phyloP scores from a whole-genome alignment of 2,888 invertebrate genomes.

The Scaeva pyrastri region DNA sequence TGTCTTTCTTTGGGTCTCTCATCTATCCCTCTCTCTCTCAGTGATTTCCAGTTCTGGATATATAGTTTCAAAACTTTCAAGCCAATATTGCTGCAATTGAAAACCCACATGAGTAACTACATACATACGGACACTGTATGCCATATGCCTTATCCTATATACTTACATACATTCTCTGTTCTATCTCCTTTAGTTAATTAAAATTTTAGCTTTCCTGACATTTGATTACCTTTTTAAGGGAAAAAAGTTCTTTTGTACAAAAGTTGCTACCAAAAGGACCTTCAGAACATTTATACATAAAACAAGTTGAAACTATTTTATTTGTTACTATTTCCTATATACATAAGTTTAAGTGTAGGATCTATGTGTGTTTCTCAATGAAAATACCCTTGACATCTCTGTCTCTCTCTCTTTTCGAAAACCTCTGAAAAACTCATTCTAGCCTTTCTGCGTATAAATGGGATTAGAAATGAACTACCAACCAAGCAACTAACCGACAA shows the following conservation, averaged over 20 bases:
- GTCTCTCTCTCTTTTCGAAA: background rate
- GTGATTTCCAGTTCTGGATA: background rate
- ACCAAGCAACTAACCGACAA: constrained; percentile 66
- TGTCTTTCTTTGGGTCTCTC: no score
- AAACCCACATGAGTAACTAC: constrained; percentile 40
- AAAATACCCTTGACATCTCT: background rate
- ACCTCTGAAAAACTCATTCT: background rate
- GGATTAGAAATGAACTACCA: constrained; percentile 73
- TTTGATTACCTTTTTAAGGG: constrained; percentile 60
- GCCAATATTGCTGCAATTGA: constrained; percentile 20
- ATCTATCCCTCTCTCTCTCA: no score
- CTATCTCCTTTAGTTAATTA: constrained; percentile 37
- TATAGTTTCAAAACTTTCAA: background rate
- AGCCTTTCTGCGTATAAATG: constrained; percentile 46
- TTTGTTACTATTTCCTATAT: constrained; percentile 8
- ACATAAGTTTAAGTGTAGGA: no score
- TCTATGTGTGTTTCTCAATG: no score
- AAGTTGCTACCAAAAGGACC: constrained; percentile 23
- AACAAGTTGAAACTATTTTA: constrained; percentile 31
- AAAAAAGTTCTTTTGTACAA: constrained; percentile 42
- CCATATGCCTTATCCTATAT: background rate
- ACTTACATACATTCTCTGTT: background rate
- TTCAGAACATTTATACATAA: constrained; percentile 14
- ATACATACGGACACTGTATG: no score
- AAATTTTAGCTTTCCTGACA: constrained; percentile 45